Evolutionary conservation across 1,140 invertebrate genomes (phyloP).

Genomic region (Drosophila virilis): DNA sequence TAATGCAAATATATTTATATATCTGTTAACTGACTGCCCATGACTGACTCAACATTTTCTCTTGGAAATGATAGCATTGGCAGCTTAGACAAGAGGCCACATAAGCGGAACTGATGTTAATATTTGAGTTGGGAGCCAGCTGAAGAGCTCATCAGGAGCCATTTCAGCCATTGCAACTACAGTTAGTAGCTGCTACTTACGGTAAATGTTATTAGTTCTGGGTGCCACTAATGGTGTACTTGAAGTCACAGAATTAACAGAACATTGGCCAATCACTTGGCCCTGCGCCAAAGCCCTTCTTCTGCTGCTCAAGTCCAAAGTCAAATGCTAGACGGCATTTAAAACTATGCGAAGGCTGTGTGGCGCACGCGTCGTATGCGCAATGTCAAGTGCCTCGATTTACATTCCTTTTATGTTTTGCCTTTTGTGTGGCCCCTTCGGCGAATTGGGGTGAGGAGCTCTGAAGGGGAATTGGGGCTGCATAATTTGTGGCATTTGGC

Average conservation of each 20-base stretch:
- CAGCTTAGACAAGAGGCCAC: too few species aligned
- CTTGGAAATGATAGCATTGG: too few species aligned
- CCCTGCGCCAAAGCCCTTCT: too few species aligned
- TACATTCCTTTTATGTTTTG: conserved; percentile 45
- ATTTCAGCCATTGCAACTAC: background rate
- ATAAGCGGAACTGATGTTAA: too few species aligned
- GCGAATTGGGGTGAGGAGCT: background rate
- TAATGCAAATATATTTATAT: too few species aligned
- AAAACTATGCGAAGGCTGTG: conserved; percentile 35
- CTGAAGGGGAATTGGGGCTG: background rate
- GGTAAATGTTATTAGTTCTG: conserved; percentile 39
- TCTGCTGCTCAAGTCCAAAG: background rate
- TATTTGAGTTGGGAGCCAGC: background rate
- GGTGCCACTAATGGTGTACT: conserved; percentile 26
- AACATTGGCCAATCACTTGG: background rate
- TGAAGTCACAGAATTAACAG: conserved; percentile 12
- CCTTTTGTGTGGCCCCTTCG: background rate
- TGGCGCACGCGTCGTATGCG: conserved; percentile 44
- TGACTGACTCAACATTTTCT: too few species aligned
- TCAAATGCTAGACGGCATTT: conserved; percentile 20
- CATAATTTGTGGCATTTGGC: conserved; percentile 58
- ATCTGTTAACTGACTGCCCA: too few species aligned
- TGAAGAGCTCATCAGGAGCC: conserved; percentile 1
- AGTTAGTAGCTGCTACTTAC: conserved; percentile 29
- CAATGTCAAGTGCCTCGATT: conserved; percentile 42